Conservation (phyloP, 2,113 vertebrate species). For the Anser brachyrhynchus region DNA sequence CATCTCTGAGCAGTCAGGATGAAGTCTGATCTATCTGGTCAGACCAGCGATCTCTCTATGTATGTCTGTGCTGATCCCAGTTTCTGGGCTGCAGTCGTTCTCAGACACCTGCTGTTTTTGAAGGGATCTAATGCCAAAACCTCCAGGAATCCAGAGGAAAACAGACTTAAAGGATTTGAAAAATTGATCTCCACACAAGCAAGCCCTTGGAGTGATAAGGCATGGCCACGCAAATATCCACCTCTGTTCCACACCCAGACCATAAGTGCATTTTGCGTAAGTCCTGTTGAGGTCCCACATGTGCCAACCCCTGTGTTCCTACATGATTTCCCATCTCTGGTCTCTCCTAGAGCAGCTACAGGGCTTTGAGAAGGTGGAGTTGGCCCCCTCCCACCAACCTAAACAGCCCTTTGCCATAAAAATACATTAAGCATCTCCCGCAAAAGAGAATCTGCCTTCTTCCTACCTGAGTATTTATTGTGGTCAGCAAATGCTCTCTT, state of each 20-base stretch:
- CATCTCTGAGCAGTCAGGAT: background rate
- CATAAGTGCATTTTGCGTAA: accelerated
- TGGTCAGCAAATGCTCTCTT: background rate
- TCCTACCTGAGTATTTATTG: too few relatives aligned
- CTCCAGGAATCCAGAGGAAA: background rate
- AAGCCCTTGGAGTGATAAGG: accelerated
- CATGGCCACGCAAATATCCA: background rate
- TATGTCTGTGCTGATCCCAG: too few relatives aligned
- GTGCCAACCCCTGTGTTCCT: background rate
- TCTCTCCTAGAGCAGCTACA: background rate
- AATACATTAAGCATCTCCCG: background rate
- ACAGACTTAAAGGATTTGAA: background rate
- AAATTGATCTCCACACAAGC: background rate
- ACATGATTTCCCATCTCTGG: background rate
- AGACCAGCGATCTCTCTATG: background rate
- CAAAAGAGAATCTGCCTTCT: background rate
- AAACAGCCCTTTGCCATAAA: background rate
- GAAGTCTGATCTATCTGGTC: background rate
- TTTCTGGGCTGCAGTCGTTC: background rate
- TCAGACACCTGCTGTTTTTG: background rate
- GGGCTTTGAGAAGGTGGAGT: background rate
- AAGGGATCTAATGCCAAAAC: background rate
- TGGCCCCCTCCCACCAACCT: background rate
- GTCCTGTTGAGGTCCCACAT: background rate
- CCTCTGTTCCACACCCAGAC: background rate